Conservation (phyloP, 1,140 invertebrate genomes). For the Meloidogyne floridensis region DNA sequence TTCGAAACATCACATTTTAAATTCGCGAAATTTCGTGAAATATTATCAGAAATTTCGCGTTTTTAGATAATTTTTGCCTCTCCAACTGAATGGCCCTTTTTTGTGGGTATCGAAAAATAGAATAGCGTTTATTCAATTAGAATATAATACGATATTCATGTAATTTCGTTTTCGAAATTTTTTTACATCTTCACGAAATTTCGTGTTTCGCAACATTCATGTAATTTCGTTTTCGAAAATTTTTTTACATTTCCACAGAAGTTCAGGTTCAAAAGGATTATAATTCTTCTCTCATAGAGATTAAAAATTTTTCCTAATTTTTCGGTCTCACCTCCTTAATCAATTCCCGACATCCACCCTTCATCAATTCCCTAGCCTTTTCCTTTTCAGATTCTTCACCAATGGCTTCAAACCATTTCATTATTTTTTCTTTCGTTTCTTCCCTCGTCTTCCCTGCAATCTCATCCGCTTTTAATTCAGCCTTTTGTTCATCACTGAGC, state of each 20-base stretch:
- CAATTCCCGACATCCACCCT: conserved; percentile 48
- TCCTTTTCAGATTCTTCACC: conserved; percentile 32
- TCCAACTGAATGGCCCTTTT: no score
- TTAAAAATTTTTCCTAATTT: background rate
- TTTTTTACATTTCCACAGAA: no score
- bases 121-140: no score
- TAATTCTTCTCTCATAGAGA: no score
- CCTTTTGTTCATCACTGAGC: conserved; percentile 47
- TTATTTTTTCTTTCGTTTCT: conserved; percentile 33
- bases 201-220: background rate
- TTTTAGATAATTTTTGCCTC: background rate
- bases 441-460: conserved; percentile 6
- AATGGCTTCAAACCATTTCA: background rate
- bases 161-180: background rate
- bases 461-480: conserved; percentile 30
- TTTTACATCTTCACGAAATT: background rate
- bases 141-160: background rate
- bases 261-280: no score
- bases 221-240: no score
- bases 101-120: no score
- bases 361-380: conserved; percentile 39
- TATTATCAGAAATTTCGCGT: background rate
- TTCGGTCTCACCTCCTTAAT: conserved; percentile 5
- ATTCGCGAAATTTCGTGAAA: background rate
- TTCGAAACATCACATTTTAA: background rate